Evolutionary conservation across 2,888 invertebrate genomes (phyloP).

Genomic region (Thymelicus lineola): DNA sequence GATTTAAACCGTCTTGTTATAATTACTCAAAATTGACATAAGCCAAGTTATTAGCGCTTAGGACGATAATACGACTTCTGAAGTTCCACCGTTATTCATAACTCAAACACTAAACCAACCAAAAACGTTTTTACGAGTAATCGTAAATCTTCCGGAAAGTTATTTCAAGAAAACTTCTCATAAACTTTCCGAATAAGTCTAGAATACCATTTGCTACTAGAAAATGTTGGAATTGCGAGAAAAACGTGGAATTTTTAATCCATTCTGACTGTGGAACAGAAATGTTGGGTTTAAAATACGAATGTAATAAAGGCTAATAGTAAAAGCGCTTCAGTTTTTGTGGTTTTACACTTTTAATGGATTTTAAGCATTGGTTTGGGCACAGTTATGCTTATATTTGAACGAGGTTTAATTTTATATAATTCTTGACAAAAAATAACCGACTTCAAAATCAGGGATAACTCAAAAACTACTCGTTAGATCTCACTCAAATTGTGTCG

Average conservation of each 20-base stretch:
- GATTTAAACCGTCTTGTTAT: too few relatives aligned
- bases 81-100: constrained; percentile 60
- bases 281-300: not conserved
- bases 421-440: too few relatives aligned
- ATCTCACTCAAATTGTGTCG: too few relatives aligned
- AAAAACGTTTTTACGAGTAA: constrained; percentile 67
- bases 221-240: constrained; percentile 28
- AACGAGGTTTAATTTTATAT: too few relatives aligned
- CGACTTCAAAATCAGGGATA: too few relatives aligned
- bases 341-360: not conserved
- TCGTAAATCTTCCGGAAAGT: constrained; percentile 67
- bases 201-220: constrained; percentile 29
- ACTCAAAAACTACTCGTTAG: too few relatives aligned
- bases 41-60: not conserved
- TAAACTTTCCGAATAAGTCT: constrained; percentile 35
- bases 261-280: not conserved
- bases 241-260: constrained; percentile 12
- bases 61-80: constrained; percentile 13
- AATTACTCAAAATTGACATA: too few relatives aligned
- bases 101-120: constrained; percentile 71
- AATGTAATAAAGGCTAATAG: not conserved
- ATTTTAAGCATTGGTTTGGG: not conserved
- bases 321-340: not conserved
- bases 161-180: constrained; percentile 51
- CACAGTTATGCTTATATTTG: not conserved